Conservation (phyloP, 2,113 vertebrate species). For the Mus spicilegus region DNA sequence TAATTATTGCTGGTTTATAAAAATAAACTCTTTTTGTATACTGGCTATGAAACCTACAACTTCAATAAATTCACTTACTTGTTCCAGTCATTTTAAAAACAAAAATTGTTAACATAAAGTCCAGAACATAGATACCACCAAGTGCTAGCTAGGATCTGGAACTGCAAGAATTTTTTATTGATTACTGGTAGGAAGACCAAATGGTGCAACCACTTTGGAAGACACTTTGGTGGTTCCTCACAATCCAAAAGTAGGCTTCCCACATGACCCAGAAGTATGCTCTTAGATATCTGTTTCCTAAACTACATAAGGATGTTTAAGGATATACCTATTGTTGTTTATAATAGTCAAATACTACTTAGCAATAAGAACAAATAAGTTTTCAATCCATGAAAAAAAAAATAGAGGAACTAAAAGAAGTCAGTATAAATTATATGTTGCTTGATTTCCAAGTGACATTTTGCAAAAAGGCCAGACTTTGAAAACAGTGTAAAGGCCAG, state of each 20-base stretch:
- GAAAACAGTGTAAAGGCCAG: background rate
- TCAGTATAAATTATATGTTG: background rate
- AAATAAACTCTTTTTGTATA: constrained; percentile 30
- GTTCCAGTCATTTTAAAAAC: background rate
- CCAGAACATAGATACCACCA: background rate
- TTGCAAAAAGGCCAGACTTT: background rate
- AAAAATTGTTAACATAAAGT: constrained; percentile 5
- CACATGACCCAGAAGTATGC: background rate
- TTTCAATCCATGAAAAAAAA: background rate
- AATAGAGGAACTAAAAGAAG: background rate
- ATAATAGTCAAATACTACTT: background rate
- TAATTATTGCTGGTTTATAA: background rate
- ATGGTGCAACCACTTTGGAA: background rate
- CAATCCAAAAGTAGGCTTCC: background rate
- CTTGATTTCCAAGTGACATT: background rate
- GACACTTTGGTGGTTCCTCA: background rate
- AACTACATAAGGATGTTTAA: background rate
- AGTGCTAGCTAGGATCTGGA: background rate
- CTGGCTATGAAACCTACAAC: background rate
- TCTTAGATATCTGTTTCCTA: background rate
- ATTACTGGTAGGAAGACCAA: background rate
- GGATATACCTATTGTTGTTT: background rate
- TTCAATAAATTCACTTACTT: constrained; percentile 5
- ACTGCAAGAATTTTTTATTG: background rate
- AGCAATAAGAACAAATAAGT: background rate